Conservation (phyloP, 2,888 invertebrate genomes). For the Pteria penguin region DNA sequence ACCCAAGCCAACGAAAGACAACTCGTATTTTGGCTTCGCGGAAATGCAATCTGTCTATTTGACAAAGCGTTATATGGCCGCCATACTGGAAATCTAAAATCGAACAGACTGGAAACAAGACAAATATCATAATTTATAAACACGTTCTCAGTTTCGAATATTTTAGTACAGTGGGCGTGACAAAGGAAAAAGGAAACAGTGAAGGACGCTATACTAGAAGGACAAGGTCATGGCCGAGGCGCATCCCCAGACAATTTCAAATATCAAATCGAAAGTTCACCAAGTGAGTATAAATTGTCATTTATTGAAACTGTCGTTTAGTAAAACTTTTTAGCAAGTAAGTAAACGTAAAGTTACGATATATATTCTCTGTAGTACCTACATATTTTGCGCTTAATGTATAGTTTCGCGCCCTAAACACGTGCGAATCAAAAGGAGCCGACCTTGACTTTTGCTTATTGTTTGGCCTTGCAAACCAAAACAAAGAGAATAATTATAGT, state of each 20-base stretch:
- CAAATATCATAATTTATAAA: no score
- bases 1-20: no score
- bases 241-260: constrained; percentile 29
- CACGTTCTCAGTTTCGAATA: no score
- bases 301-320: no score
- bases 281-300: no score
- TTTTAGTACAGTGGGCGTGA: not conserved
- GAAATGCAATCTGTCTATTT: not conserved
- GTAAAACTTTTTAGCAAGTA: no score
- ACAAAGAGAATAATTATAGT: no score
- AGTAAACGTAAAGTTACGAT: no score
- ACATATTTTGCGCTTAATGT: no score
- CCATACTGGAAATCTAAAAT: not conserved
- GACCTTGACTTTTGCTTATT: constrained; percentile 11
- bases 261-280: not conserved
- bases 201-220: constrained; percentile 69
- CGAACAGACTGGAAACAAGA: not conserved
- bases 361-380: no score
- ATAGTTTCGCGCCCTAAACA: no score
- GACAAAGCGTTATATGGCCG: not conserved
- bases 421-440: not conserved
- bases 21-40: no score
- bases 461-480: not conserved
- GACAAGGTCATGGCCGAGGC: constrained; percentile 76
- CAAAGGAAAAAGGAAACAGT: constrained; percentile 44